Evolutionary conservation across 2,888 invertebrate species (phyloP).

Genomic region (Augochlorella aurata): DNA sequence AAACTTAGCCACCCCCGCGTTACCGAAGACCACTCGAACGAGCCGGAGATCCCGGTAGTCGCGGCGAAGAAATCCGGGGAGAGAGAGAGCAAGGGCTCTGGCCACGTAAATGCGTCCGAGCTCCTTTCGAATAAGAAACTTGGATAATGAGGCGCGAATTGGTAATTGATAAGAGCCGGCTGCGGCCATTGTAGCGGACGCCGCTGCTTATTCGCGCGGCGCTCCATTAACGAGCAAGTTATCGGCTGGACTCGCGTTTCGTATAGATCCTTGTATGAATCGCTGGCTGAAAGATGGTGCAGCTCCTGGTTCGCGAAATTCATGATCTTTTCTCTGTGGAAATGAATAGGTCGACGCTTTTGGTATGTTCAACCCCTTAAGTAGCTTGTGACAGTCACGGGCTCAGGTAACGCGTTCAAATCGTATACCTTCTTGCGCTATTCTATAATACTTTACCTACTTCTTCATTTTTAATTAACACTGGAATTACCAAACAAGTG

Average conservation of each 20-base stretch:
- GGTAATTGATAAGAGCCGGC: conserved; percentile 43
- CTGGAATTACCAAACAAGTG: too few species aligned
- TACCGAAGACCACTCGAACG: conserved; percentile 27
- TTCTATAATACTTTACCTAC: too few species aligned
- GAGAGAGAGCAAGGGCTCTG: not conserved
- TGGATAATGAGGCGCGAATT: conserved; percentile 49
- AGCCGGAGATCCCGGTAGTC: conserved; percentile 26
- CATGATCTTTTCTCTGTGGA: too few species aligned
- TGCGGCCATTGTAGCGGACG: conserved; percentile 24
- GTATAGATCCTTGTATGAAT: not conserved
- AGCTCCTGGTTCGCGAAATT: not conserved
- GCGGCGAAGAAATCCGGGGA: conserved; percentile 7
- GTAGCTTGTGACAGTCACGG: too few species aligned
- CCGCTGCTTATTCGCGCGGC: conserved; percentile 11
- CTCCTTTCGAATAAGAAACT: conserved; percentile 35
- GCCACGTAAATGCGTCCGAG: conserved; percentile 9
- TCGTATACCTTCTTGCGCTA: too few species aligned
- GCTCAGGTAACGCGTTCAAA: too few species aligned
- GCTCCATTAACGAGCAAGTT: conserved; percentile 30
- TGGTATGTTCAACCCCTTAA: too few species aligned
- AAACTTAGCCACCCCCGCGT: conserved; percentile 41
- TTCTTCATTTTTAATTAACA: too few species aligned
- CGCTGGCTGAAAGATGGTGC: not conserved
- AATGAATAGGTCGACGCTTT: too few species aligned
- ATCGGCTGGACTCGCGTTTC: not conserved